Conservation (phyloP, 2,888 invertebrate species). For the Drosophila gaucha region DNA sequence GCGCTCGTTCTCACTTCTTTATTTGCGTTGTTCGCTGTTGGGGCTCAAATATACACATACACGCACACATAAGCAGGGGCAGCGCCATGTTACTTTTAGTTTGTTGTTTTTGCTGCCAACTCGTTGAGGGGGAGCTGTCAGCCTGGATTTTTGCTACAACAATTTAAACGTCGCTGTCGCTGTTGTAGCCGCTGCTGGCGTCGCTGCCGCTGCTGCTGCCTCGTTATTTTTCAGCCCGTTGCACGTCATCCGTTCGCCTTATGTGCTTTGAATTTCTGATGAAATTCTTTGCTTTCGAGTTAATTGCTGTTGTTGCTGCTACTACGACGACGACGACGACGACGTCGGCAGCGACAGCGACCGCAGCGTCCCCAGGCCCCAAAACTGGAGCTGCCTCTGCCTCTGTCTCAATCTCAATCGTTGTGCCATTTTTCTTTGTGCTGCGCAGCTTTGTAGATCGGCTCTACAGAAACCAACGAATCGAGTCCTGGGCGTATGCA, state of each 20-base stretch:
- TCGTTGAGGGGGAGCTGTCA: conserved; percentile 74
- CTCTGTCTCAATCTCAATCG: conserved; percentile 58
- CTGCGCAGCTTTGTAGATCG: conserved; percentile 70
- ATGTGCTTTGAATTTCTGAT: conserved; percentile 81
- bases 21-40: conserved; percentile 63
- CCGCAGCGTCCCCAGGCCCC: conserved; percentile 35
- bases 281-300: conserved; percentile 81
- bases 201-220: conserved; percentile 27
- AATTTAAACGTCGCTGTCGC: conserved; percentile 56
- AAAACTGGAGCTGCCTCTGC: conserved; percentile 29
- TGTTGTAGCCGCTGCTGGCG: conserved; percentile 47
- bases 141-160: conserved; percentile 77
- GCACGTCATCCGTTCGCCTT: conserved; percentile 73
- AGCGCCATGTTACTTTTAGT: conserved; percentile 77
- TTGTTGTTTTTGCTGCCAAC: conserved; percentile 57
- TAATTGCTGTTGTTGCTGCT: conserved; percentile 65
- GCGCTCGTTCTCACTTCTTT: conserved; percentile 43
- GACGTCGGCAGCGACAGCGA: conserved; percentile 8
- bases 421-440: conserved; percentile 77
- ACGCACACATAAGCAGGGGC: conserved; percentile 28
- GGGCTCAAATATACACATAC: conserved; percentile 40
- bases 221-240: conserved; percentile 68
- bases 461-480: conserved; percentile 46
- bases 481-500: conserved; percentile 52
- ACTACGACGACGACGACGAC: conserved; percentile 6